Conservation (phyloP, 1,140 invertebrate species). For the Spodoptera litura region DNA sequence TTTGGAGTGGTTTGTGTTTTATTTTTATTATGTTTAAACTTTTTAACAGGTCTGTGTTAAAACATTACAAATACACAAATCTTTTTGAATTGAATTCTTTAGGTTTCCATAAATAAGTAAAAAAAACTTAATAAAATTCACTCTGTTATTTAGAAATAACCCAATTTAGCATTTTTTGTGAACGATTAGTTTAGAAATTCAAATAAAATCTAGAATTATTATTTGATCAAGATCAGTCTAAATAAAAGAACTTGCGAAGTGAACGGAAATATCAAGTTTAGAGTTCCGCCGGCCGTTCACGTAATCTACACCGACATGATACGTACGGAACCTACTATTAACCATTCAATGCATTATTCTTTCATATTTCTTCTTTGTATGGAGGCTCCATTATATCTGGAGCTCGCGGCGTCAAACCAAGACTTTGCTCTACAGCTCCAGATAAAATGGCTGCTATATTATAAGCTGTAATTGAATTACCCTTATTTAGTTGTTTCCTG, state of each 20-base stretch:
- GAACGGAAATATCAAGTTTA: constrained; percentile 79
- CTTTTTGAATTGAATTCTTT: too few relatives aligned
- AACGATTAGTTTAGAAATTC: background rate
- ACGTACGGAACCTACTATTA: constrained; percentile 71
- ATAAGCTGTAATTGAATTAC: constrained; percentile 77
- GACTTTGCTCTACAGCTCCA: constrained; percentile 13
- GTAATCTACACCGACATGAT: constrained; percentile 80
- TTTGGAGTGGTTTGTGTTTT: constrained; percentile 9
- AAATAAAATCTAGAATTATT: constrained; percentile 16
- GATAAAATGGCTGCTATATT: constrained; percentile 34
- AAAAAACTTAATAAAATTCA: too few relatives aligned
- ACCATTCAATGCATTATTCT: constrained; percentile 58
- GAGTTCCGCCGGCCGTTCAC: constrained; percentile 66
- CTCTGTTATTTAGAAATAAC: too few relatives aligned
- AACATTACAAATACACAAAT: too few relatives aligned
- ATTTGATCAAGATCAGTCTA: constrained; percentile 19
- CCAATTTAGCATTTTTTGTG: too few relatives aligned
- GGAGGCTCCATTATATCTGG: constrained; percentile 52
- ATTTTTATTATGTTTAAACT: too few relatives aligned
- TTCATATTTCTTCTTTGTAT: constrained; percentile 58
- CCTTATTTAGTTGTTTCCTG: constrained; percentile 74
- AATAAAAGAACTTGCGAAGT: constrained; percentile 50
- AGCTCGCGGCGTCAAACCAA: constrained; percentile 36
- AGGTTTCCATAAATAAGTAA: too few relatives aligned
- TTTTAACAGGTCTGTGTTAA: too few relatives aligned